These are phyloP conservation scores for Sialia sialis DNA, from an alignment of 2,113 vertebrate genomes.

Conservation along the genomic window DNA sequence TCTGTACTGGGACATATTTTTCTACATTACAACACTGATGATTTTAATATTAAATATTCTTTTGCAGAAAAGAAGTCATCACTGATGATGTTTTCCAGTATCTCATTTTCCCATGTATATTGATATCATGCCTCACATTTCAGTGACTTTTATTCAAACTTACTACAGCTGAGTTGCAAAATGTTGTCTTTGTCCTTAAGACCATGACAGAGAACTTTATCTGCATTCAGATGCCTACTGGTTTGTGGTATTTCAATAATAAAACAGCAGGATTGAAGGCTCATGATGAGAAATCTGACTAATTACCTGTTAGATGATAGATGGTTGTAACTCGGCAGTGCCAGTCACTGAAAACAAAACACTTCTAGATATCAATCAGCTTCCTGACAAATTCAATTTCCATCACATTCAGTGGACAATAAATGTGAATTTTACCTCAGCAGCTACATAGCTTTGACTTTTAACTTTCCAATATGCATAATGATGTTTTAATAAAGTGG, in stretches of 20 bases:
- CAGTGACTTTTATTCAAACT: constrained; percentile 72
- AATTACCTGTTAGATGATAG: constrained; percentile 85
- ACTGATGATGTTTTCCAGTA: not conserved
- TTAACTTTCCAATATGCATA: constrained; percentile 71
- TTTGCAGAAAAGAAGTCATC: not conserved
- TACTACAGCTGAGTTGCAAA: constrained; percentile 67
- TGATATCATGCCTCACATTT: constrained; percentile 48
- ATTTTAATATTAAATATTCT: not conserved
- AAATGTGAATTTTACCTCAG: constrained; percentile 72
- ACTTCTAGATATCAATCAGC: constrained; percentile 80
- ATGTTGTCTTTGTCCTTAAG: constrained; percentile 77
- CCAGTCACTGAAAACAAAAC: constrained; percentile 83
- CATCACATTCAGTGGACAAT: constrained; percentile 74
- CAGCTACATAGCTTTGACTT: constrained; percentile 47
- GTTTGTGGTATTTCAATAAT: constrained; percentile 82
- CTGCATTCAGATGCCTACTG: constrained; percentile 78
- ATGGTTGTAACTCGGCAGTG: constrained; percentile 77
- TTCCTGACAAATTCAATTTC: constrained; percentile 79
- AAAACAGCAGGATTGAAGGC: constrained; percentile 82
- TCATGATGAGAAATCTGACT: constrained; percentile 84
- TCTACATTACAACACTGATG: not conserved
- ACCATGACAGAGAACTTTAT: constrained; percentile 77
- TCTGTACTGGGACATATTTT: not conserved
- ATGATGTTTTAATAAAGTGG: constrained; percentile 72
- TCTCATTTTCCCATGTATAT: constrained; percentile 5